Evolutionary conservation across 2,797 vertebrate genomes (phyloP).

Genomic region (Caiman crocodilus): DNA sequence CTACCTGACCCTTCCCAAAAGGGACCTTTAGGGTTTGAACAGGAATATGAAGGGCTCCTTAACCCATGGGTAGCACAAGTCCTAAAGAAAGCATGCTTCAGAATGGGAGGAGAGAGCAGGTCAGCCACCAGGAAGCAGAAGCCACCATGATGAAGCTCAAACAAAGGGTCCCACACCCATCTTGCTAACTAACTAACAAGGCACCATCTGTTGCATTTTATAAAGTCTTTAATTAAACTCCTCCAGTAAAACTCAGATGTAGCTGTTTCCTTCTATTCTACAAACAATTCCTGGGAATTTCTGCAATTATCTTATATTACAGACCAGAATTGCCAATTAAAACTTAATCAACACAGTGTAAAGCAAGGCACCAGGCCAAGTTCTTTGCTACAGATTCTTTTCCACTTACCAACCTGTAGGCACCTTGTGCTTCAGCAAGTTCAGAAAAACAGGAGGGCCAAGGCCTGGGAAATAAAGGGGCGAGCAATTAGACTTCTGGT

Average conservation of each 20-base stretch:
- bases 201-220: slow-evolving; percentile 58
- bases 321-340: slow-evolving; percentile 77
- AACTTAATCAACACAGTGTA: slow-evolving; percentile 67
- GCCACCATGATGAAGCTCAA: not conserved
- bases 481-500: not conserved
- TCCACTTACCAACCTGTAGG: not conserved
- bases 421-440: slow-evolving; percentile 41
- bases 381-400: slow-evolving; percentile 2
- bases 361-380: slow-evolving; percentile 67
- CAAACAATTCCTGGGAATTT: slow-evolving; percentile 69
- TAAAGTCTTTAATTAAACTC: slow-evolving; percentile 68
- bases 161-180: not conserved
- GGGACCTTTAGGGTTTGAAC: fast-evolving
- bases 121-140: not conserved
- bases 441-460: not conserved
- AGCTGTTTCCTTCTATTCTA: slow-evolving; percentile 53
- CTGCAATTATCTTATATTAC: slow-evolving; percentile 74
- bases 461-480: not conserved
- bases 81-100: not conserved
- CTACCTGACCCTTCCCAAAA: not conserved
- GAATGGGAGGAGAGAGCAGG: not conserved
- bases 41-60: fast-evolving
- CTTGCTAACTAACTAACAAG: not conserved
- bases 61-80: not conserved
- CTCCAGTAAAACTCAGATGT: slow-evolving; percentile 54